phyloP scores from a whole-genome alignment of 2,888 invertebrate genomes.

The Stegana nigrithorax region DNA sequence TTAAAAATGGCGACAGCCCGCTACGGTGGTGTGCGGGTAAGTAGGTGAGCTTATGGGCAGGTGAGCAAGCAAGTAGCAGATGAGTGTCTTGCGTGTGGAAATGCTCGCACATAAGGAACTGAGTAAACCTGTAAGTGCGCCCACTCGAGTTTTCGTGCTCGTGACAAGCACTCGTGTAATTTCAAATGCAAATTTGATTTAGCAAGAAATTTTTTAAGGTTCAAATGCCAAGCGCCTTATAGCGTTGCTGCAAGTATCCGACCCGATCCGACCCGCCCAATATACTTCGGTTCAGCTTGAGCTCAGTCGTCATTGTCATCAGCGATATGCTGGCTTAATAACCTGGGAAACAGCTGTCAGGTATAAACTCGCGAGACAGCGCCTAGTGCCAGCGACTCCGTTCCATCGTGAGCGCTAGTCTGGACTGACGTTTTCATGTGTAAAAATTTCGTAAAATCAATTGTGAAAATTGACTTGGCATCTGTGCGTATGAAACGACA shows the following conservation, averaged over 20 bases:
- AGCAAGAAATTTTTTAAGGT: not conserved
- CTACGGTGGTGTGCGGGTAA: too few species aligned
- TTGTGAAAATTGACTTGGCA: not conserved
- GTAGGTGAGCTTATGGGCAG: too few species aligned
- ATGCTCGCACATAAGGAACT: too few species aligned
- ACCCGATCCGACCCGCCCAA: not conserved
- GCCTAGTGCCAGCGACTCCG: not conserved
- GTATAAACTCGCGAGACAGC: not conserved
- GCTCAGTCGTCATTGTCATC: not conserved
- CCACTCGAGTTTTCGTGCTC: too few species aligned
- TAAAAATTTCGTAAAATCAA: not conserved
- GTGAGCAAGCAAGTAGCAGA: too few species aligned
- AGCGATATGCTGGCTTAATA: slow-evolving; percentile 1
- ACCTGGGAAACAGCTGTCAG: not conserved
- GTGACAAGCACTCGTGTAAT: not conserved
- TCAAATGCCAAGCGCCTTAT: not conserved
- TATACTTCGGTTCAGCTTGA: not conserved
- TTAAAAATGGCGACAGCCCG: not conserved
- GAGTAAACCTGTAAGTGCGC: too few species aligned
- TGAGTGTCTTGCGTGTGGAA: too few species aligned
- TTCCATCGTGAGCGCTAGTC: too few species aligned
- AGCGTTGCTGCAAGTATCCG: too few species aligned
- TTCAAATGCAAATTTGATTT: not conserved
- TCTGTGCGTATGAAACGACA: not conserved
- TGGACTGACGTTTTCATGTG: not conserved